Percentiles rank a stretch among this genome's conserved stretches.
Conservation (phyloP, 2,888 invertebrate species). For the Leptogaster cylindrica region DNA sequence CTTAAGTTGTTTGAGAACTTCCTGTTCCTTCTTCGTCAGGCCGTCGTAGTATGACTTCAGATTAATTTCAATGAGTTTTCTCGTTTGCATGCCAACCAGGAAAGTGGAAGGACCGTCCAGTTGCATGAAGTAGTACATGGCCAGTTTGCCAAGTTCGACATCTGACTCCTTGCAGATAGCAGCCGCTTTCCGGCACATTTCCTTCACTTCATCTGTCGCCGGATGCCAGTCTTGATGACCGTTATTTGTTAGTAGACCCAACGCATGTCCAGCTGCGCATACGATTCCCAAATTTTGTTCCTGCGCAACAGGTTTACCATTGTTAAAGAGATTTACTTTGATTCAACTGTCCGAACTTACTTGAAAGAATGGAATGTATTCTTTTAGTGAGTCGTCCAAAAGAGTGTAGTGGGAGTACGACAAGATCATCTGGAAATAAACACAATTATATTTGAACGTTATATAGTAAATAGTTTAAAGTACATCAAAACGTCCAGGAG, state of each 20-base stretch:
- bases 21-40: slow-evolving; percentile 70
- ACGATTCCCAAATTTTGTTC: slow-evolving; percentile 72
- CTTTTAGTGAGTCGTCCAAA: slow-evolving; percentile 76
- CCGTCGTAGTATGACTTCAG: slow-evolving; percentile 70
- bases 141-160: slow-evolving; percentile 75
- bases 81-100: slow-evolving; percentile 78
- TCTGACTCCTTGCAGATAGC: slow-evolving; percentile 70
- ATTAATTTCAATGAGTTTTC: slow-evolving; percentile 68
- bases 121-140: slow-evolving; percentile 70
- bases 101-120: slow-evolving; percentile 72
- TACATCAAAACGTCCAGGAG: slow-evolving; percentile 61
- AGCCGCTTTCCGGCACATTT: slow-evolving; percentile 68
- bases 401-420: slow-evolving; percentile 83
- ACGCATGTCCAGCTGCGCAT: slow-evolving; percentile 77
- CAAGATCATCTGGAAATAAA: slow-evolving; percentile 59
- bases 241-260: slow-evolving; percentile 77
- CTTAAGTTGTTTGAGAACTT: slow-evolving; percentile 68
- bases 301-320: too few species aligned
- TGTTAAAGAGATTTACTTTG: background rate
- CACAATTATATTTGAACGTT: too few species aligned
- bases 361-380: slow-evolving; percentile 78
- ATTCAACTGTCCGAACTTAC: background rate
- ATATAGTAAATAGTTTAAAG: slow-evolving; percentile 34
- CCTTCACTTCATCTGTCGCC: slow-evolving; percentile 69
- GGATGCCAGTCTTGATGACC: slow-evolving; percentile 82